These are phyloP conservation scores for Rhynchophorus ferrugineus DNA, from an alignment of 1,140 invertebrate species.

Conservation along the genomic window DNA sequence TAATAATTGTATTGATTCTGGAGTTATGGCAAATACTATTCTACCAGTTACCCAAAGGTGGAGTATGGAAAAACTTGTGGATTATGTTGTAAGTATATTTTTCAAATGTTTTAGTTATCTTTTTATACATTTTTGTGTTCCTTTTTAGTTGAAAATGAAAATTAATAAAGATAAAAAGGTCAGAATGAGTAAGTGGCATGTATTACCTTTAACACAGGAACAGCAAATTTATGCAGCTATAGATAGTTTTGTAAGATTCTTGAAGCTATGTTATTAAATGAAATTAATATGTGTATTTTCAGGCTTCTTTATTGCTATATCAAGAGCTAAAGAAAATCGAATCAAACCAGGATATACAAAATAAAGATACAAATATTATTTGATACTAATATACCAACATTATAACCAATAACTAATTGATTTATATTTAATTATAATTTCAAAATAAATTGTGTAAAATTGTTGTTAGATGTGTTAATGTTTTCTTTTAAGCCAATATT, in stretches of 20 bases:
- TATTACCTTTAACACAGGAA: conserved; percentile 46
- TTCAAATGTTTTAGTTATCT: conserved; percentile 11
- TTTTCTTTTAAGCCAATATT: too few species aligned
- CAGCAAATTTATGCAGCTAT: conserved; percentile 56
- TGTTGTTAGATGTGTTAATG: too few species aligned
- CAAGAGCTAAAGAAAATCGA: not conserved
- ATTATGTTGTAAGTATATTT: conserved; percentile 46
- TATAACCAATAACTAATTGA: too few species aligned
- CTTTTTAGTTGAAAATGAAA: conserved; percentile 43
- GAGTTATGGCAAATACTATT: conserved; percentile 49
- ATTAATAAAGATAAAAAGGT: conserved; percentile 51
- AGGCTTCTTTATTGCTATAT: not conserved
- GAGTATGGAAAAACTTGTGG: conserved; percentile 54
- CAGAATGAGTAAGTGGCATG: conserved; percentile 55
- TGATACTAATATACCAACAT: too few species aligned
- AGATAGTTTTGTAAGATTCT: conserved; percentile 53
- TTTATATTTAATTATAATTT: too few species aligned
- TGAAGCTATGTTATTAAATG: not conserved
- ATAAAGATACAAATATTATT: too few species aligned
- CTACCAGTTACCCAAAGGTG: conserved; percentile 47
- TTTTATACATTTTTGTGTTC: not conserved
- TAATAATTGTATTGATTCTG: conserved; percentile 53
- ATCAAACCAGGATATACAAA: too few species aligned
- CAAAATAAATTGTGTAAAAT: too few species aligned
- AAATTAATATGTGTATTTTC: not conserved